Percentiles rank a stretch among this genome's conserved stretches.
phyloP scores from a whole-genome alignment of 1,140 invertebrate genomes.

The Diabrotica virgifera region DNA sequence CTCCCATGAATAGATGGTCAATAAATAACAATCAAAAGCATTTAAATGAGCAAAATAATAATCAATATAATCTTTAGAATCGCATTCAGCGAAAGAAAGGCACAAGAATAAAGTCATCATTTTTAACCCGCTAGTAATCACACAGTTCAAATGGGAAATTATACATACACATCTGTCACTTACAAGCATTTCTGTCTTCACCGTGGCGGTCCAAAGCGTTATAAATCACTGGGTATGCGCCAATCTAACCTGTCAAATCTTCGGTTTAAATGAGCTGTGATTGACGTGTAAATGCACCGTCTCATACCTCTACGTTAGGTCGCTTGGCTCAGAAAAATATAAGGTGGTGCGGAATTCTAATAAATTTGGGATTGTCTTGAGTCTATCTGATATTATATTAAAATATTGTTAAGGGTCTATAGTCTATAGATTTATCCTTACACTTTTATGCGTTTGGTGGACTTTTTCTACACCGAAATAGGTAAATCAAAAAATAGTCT shows the following conservation, averaged over 20 bases:
- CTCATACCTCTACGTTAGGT: constrained; percentile 18
- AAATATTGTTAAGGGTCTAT: no score
- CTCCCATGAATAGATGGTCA: no score
- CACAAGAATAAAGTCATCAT: constrained; percentile 39
- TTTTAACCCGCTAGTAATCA: constrained; percentile 38
- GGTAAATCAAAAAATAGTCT: no score
- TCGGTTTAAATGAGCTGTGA: constrained; percentile 44
- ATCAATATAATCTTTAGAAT: no score
- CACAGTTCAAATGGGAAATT: constrained; percentile 38
- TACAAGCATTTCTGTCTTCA: constrained; percentile 43
- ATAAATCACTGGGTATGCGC: constrained; percentile 42
- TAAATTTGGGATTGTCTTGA: no score
- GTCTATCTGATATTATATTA: no score
- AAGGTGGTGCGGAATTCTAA: not conserved
- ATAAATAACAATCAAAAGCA: no score
- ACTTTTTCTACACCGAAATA: no score
- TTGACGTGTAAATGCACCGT: constrained; percentile 44
- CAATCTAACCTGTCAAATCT: constrained; percentile 44
- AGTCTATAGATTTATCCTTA: no score
- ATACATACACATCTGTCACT: constrained; percentile 41
- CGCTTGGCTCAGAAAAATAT: not conserved
- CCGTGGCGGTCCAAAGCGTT: constrained; percentile 31
- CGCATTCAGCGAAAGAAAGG: not conserved
- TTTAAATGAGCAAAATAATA: no score
- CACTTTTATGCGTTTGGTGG: no score